Conservation (phyloP, 2,113 vertebrate genomes). For the Marmota monax region DNA sequence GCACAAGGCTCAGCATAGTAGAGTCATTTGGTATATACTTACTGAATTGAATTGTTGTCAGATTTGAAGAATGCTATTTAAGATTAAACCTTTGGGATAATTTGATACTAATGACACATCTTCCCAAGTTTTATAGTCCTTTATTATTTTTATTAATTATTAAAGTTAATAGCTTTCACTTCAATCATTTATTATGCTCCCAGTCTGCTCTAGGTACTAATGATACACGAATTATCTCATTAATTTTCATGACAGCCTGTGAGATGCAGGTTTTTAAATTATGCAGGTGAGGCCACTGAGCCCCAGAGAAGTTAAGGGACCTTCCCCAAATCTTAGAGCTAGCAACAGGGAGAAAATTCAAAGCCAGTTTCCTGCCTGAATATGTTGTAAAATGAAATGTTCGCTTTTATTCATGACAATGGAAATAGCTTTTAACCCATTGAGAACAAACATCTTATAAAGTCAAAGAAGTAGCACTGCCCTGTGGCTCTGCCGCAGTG, state of each 20-base stretch:
- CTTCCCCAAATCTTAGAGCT: not conserved
- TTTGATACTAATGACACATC: not conserved
- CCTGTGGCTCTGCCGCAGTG: not conserved
- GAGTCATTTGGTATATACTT: not conserved
- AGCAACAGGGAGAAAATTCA: not conserved
- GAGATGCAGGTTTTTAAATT: not conserved
- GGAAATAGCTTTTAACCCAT: not conserved
- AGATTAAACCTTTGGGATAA: not conserved
- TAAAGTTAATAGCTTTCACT: constrained; percentile 45
- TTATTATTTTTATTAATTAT: constrained; percentile 48
- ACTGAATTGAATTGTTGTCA: not conserved
- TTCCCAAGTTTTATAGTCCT: constrained; percentile 6
- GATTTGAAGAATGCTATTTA: not conserved
- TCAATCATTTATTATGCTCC: constrained; percentile 1
- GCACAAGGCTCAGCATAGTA: not conserved
- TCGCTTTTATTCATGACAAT: not conserved
- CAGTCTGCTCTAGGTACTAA: not conserved
- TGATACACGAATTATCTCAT: constrained; percentile 24
- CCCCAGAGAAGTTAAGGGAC: not conserved
- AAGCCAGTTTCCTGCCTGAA: not conserved
- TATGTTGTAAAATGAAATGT: constrained; percentile 11
- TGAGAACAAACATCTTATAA: not conserved
- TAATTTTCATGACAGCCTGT: constrained; percentile 33
- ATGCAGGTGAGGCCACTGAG: not conserved
- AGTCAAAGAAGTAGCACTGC: not conserved